Conservation (phyloP, 2,797 vertebrate species). For the Trachops cirrhosus region DNA sequence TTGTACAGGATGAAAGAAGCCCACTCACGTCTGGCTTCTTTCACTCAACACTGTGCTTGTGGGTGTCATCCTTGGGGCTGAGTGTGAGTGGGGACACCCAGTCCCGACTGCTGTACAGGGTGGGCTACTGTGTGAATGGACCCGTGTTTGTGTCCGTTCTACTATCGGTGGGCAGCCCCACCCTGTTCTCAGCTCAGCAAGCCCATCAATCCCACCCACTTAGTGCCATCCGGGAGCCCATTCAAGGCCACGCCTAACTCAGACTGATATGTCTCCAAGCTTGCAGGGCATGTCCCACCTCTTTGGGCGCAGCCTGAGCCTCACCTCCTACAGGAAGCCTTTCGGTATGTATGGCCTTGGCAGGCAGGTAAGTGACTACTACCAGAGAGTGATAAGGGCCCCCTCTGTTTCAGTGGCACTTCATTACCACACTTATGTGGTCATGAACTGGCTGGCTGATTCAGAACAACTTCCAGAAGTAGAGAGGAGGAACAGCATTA, state of each 20-base stretch:
- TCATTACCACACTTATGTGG: not conserved
- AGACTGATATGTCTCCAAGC: not conserved
- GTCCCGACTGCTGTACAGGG: not conserved
- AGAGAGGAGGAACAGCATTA: not conserved
- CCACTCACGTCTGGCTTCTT: not conserved
- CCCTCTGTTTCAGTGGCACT: not conserved
- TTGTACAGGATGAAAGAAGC: accelerated
- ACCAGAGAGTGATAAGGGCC: not conserved
- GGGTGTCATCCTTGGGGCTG: not conserved
- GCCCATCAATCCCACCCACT: not conserved
- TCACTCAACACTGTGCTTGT: not conserved
- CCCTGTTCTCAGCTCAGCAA: not conserved
- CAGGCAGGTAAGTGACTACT: not conserved
- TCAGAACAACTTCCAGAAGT: not conserved
- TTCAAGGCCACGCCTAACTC: not conserved
- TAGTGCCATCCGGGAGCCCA: not conserved
- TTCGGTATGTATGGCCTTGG: not conserved
- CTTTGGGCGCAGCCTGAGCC: not conserved
- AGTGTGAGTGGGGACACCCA: not conserved
- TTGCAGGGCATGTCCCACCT: not conserved
- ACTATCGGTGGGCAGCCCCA: not conserved
- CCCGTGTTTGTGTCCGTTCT: not conserved
- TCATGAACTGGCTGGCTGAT: not conserved
- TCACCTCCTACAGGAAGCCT: not conserved
- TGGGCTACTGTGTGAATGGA: not conserved